Evolutionary conservation across 2,888 invertebrate species (phyloP).

Genomic region (Anorthoa munda): DNA sequence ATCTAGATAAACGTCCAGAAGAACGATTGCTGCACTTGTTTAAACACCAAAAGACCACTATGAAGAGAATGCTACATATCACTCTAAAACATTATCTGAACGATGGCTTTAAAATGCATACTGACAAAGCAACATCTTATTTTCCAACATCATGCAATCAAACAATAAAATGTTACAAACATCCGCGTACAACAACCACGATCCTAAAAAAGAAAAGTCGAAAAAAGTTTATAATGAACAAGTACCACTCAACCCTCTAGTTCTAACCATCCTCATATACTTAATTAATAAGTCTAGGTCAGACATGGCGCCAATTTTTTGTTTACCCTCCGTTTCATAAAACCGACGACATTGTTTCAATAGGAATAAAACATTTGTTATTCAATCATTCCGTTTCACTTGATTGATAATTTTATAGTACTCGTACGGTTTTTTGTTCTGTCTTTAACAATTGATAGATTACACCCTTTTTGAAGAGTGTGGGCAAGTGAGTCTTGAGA

Average conservation of each 20-base stretch:
- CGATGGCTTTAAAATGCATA: not conserved
- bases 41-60: not conserved
- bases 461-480: not conserved
- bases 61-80: not conserved
- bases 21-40: not conserved
- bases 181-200: slow-evolving; percentile 23
- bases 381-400: slow-evolving; percentile 54
- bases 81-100: not conserved
- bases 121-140: not conserved
- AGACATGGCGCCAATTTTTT: slow-evolving; percentile 66
- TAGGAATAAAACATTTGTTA: slow-evolving; percentile 48
- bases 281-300: slow-evolving; percentile 53
- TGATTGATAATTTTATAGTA: slow-evolving; percentile 54
- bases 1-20: not conserved
- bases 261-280: slow-evolving; percentile 39
- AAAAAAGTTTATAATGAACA: slow-evolving; percentile 53
- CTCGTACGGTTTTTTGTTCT: slow-evolving; percentile 29
- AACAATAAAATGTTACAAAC: slow-evolving; percentile 1
- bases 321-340: slow-evolving; percentile 11
- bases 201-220: slow-evolving; percentile 37
- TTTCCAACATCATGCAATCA: not conserved
- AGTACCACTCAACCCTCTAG: slow-evolving; percentile 38
- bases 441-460: slow-evolving; percentile 34
- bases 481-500: slow-evolving; percentile 5
- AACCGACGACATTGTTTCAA: slow-evolving; percentile 42